Conservation (phyloP, 2,888 invertebrate genomes). For the Iselma pallidipennis region DNA sequence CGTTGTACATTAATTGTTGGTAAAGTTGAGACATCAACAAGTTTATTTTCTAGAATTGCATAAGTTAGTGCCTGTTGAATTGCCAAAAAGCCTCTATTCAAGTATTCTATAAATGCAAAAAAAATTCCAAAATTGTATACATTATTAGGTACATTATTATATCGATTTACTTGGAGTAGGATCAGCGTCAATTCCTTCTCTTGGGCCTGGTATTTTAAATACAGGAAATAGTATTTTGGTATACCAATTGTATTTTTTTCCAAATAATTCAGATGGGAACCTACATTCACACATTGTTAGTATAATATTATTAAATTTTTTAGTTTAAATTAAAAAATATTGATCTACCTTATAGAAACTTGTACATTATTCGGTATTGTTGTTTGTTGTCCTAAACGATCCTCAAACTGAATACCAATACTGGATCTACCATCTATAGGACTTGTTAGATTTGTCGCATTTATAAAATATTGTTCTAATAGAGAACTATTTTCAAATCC, state of each 20-base stretch:
- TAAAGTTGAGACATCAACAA: not conserved
- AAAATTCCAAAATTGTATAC: too few relatives aligned
- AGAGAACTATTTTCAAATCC: not conserved
- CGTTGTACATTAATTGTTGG: conserved; percentile 58
- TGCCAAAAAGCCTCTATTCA: conserved; percentile 65
- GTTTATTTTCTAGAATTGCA: conserved; percentile 25
- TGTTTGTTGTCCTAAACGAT: conserved; percentile 54
- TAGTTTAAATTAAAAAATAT: too few relatives aligned
- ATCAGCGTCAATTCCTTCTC: conserved; percentile 25
- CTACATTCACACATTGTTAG: not conserved
- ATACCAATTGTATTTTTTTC: conserved; percentile 59
- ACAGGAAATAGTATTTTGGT: conserved; percentile 62
- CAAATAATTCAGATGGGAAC: conserved; percentile 6
- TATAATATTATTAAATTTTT: not conserved
- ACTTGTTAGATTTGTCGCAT: conserved; percentile 1
- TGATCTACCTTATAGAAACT: conserved; percentile 57
- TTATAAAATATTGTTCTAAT: conserved; percentile 12
- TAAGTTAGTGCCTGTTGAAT: conserved; percentile 59
- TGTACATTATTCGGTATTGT: conserved; percentile 57
- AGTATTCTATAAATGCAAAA: conserved; percentile 19
- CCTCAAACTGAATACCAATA: conserved; percentile 64
- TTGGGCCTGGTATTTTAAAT: conserved; percentile 39
- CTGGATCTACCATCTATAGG: conserved; percentile 24
- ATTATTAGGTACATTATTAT: too few relatives aligned
- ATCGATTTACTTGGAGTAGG: conserved; percentile 30